Evolutionary conservation across 2,113 vertebrate genomes (phyloP), one percentile per base, ranked within the genome.

Genomic region (Nibea albiflora): DNA sequence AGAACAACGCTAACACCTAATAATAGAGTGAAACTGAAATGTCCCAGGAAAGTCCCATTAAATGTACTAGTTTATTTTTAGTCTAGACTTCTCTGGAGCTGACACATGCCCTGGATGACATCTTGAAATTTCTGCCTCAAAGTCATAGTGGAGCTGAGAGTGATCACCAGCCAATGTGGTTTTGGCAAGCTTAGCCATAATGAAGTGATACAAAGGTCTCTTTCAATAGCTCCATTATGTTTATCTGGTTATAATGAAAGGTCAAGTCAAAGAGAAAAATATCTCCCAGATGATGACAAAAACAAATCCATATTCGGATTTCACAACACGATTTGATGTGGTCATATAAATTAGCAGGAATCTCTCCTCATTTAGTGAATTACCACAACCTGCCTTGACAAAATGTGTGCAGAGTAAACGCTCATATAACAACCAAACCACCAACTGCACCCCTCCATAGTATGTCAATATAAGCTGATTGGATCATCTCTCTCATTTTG

Each of bases 401-500:
- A 89, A 80, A 65, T 57, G 52, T 28, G 53, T 73, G 52, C 1
- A 26, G 52, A 73, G n/a, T 56, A 42, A 83, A 85, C 9, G 5
- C 35, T 71, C 58, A 65, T 42, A 53, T 24, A 67, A 83, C 74
- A 89, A 70, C 44, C 62, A 78, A 46, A 63, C 35, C 50, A 56
- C 47, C 26, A 79, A 80, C 61, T 76, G 61, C 53, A 73, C 14
- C 42, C 70, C 49, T 56, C 50, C 49, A 50, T 8, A 63, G 56
- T 57, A 76, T 86, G 88, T 87, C 83, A 84, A 80, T 86, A 83
- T 56, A 39, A 78, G 54, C 75, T 74, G 80, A 90, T 77, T 76
- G 77, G 54, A 47, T 85, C 86, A 89, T 89, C 67, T 46, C 67
- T 90, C 88, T 90, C 77, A 72, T 86, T 92, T 71, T 89, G 77